Evolutionary conservation across 2,113 vertebrate genomes (phyloP).

Genomic region (Chrysochloris asiatica): DNA sequence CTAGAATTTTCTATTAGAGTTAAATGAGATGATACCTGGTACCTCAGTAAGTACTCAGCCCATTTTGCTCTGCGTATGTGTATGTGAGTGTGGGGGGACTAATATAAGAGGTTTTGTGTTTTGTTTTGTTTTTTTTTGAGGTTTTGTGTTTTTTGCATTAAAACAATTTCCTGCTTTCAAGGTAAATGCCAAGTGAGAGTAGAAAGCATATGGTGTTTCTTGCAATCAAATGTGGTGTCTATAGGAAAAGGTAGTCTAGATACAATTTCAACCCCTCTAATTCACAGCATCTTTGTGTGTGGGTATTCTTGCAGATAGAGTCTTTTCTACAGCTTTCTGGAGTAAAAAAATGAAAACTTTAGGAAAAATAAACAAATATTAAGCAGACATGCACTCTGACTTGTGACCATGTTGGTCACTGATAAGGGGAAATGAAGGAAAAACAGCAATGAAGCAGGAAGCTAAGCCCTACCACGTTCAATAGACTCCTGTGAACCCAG

Average conservation of each 20-base stretch:
- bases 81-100: neutral
- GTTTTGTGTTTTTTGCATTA: neutral
- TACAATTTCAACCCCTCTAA: neutral
- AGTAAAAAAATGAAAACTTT: neutral
- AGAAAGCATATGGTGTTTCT: neutral
- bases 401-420: no score
- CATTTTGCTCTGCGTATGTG: neutral
- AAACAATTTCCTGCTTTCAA: neutral
- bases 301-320: neutral
- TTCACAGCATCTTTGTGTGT: neutral
- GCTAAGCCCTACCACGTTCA: no score
- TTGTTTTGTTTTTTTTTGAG: no score
- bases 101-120: no score
- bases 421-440: no score
- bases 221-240: neutral
- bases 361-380: neutral
- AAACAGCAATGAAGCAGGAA: no score
- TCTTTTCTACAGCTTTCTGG: neutral
- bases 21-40: neutral
- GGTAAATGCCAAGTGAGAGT: neutral
- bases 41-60: neutral
- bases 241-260: neutral
- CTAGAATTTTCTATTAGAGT: neutral
- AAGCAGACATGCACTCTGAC: no score
- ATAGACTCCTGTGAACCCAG: no score